phyloP scores from a whole-genome alignment of 2,113 vertebrate genomes.

The Peromyscus polionotus region DNA sequence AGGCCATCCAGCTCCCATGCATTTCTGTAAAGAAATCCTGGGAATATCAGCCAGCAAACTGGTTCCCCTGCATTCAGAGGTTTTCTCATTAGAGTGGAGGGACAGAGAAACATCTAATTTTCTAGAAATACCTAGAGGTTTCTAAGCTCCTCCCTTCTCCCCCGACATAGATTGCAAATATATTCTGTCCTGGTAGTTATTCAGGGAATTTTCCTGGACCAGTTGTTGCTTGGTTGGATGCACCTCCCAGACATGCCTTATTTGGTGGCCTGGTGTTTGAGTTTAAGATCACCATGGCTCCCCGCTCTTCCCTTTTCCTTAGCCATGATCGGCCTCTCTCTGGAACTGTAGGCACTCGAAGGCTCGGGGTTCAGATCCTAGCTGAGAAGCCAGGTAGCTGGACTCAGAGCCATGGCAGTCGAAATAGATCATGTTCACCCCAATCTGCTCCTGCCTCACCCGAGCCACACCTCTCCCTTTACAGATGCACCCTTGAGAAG shows the following conservation, averaged over 20 bases:
- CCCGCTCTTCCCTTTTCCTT: neutral
- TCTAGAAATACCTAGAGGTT: conserved; percentile 1
- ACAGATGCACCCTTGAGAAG: neutral
- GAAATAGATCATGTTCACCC: neutral
- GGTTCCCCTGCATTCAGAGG: neutral
- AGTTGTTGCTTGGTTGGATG: neutral
- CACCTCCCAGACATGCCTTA: conserved; percentile 16
- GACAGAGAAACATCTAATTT: neutral
- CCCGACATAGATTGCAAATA: neutral
- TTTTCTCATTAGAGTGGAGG: neutral
- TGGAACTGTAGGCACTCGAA: neutral
- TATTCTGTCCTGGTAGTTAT: neutral
- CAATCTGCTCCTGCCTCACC: neutral
- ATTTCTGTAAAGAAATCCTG: conserved; percentile 48
- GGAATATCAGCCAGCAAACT: neutral
- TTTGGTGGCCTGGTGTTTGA: conserved; percentile 46
- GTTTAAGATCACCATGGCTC: conserved; percentile 27
- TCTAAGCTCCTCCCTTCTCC: neutral
- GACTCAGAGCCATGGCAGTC: neutral
- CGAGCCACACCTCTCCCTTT: neutral
- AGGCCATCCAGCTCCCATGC: conserved; percentile 35
- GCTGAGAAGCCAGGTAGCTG: neutral
- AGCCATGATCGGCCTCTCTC: neutral
- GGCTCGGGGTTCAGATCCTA: neutral
- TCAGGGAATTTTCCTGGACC: conserved; percentile 13